A percentile compares a stretch with the other conserved stretches of the same genome.
phyloP scores from a whole-genome alignment of 2,797 vertebrate genomes.

The Poeciliopsis gracilis region DNA sequence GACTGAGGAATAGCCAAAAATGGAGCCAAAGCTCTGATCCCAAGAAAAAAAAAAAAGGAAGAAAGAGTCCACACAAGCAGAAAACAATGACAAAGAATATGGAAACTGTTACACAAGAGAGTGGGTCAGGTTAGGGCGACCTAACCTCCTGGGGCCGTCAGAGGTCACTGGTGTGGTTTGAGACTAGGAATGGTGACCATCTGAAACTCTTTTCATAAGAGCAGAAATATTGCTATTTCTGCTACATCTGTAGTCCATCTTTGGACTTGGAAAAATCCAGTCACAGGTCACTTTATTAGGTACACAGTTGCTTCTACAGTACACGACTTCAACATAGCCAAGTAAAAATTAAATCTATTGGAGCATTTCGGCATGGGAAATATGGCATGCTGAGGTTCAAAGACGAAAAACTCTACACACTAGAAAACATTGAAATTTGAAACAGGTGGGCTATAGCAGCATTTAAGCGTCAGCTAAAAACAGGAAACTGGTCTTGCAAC shows the following conservation, averaged over 20 bases:
- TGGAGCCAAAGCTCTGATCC: slow-evolving; percentile 54
- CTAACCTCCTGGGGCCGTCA: background rate
- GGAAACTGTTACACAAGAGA: background rate
- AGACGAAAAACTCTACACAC: background rate
- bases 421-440: background rate
- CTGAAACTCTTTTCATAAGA: background rate
- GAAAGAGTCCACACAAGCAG: slow-evolving; percentile 44
- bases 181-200: background rate
- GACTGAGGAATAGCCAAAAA: slow-evolving; percentile 50
- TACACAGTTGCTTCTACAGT: background rate
- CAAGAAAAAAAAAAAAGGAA: slow-evolving; percentile 43
- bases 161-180: background rate
- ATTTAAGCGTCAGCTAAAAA: background rate
- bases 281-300: background rate
- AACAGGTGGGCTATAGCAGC: background rate
- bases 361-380: background rate
- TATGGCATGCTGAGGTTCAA: background rate
- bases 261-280: background rate
- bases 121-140: slow-evolving; percentile 14
- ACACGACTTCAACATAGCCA: background rate
- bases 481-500: background rate
- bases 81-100: slow-evolving; percentile 48
- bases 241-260: background rate
- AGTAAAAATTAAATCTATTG: background rate
- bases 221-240: background rate